A percentile compares a stretch with the other conserved stretches of the same genome.
phyloP scores from a whole-genome alignment of 2,797 vertebrate species.

The Brotula barbata region DNA sequence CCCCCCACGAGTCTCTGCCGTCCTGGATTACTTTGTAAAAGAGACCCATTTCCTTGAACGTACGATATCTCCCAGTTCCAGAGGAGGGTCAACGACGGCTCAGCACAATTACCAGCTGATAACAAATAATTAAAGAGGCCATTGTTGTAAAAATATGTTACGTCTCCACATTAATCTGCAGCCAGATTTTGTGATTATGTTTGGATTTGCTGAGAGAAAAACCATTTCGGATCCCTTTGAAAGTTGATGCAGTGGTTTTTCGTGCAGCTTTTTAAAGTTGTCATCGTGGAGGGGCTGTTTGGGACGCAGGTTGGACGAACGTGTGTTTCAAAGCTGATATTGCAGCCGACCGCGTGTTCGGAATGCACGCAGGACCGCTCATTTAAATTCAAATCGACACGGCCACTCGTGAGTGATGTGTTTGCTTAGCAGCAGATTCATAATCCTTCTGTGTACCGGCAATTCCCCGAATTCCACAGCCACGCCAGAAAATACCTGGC shows the following conservation, averaged over 20 bases:
- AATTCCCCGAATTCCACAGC: conserved; percentile 51
- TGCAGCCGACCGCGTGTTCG: conserved; percentile 48
- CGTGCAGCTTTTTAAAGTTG: not conserved
- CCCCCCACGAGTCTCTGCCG: conserved; percentile 16
- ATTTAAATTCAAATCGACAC: conserved; percentile 54
- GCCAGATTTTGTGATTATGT: conserved; percentile 41
- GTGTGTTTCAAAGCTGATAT: conserved; percentile 41
- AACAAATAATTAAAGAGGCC: conserved; percentile 54
- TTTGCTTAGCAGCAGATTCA: conserved; percentile 52
- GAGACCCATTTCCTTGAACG: conserved; percentile 18
- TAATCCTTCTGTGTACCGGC: conserved; percentile 55
- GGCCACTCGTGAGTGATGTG: conserved; percentile 41
- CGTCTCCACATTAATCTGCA: conserved; percentile 47
- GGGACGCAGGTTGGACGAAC: conserved; percentile 28
- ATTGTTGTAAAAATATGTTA: conserved; percentile 36
- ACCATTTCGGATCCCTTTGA: conserved; percentile 48
- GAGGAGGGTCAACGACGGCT: conserved; percentile 25
- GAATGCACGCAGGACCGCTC: conserved; percentile 16
- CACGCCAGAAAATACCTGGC: conserved; percentile 39
- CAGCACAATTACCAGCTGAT: conserved; percentile 51
- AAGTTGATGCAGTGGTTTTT: conserved; percentile 9
- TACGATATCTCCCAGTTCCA: conserved; percentile 34
- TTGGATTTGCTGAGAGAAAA: conserved; percentile 34
- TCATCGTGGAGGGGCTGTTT: conserved; percentile 20
- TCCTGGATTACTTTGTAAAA: conserved; percentile 10